Evolutionary conservation across 1,140 invertebrate species (phyloP).

Genomic region (Brachionus manjavacas): DNA sequence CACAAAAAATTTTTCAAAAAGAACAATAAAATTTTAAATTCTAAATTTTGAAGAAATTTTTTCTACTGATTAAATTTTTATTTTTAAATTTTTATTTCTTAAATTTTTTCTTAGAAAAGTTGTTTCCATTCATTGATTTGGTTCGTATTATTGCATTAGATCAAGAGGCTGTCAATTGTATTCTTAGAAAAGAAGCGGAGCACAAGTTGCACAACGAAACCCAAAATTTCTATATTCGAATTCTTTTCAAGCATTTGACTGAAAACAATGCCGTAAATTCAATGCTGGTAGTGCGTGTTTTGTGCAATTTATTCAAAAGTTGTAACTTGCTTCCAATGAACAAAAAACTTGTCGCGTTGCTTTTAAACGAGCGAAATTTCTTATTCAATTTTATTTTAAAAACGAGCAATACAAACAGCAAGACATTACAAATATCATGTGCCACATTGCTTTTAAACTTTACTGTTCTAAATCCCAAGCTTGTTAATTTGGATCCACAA

Average conservation of each 20-base stretch:
- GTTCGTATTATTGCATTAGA: neutral
- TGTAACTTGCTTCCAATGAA: neutral
- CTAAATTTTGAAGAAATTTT: no score
- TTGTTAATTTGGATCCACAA: neutral
- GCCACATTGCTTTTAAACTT: neutral
- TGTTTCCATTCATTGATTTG: constrained; percentile 8
- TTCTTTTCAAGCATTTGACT: neutral
- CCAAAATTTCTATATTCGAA: neutral
- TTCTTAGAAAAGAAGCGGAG: neutral
- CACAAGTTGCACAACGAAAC: no score
- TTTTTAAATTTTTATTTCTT: neutral
- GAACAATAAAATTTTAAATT: no score
- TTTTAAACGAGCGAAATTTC: neutral
- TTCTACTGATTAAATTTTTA: neutral
- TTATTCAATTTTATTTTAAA: neutral
- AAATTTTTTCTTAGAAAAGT: neutral
- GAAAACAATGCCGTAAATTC: neutral
- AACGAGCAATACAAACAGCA: neutral
- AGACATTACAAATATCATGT: neutral
- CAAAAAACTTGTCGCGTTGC: neutral
- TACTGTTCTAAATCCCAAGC: neutral
- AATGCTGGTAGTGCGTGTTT: neutral
- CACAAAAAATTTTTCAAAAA: no score
- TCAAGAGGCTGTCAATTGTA: neutral
- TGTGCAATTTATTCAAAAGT: neutral